Evolutionary conservation across 2,888 invertebrate species (phyloP).

Genomic region (Chrysolina oricalcia): DNA sequence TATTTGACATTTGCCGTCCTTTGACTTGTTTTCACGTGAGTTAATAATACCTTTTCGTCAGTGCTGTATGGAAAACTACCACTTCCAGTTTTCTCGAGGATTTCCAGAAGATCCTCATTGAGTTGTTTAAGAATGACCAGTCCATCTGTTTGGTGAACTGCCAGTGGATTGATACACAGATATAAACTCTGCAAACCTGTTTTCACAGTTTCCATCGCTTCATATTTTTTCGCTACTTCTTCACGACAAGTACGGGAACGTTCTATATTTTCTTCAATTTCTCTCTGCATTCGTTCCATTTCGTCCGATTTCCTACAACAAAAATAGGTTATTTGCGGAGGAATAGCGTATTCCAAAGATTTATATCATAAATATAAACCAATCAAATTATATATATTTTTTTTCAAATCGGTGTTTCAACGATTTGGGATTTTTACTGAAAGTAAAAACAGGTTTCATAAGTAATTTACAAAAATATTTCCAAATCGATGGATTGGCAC

Average conservation of each 20-base stretch:
- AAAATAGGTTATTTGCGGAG: slow-evolving; percentile 5
- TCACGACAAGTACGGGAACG: slow-evolving; percentile 69
- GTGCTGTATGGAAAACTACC: slow-evolving; percentile 26
- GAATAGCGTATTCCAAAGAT: too few relatives aligned
- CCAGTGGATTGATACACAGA: slow-evolving; percentile 59
- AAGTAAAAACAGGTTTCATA: too few relatives aligned
- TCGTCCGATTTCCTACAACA: slow-evolving; percentile 81
- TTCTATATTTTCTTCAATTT: slow-evolving; percentile 74
- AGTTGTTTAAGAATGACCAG: slow-evolving; percentile 43
- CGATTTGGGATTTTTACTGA: too few relatives aligned
- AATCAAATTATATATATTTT: too few relatives aligned
- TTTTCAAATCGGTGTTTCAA: too few relatives aligned
- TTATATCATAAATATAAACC: too few relatives aligned
- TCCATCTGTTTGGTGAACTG: slow-evolving; percentile 52
- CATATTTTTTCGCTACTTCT: slow-evolving; percentile 63
- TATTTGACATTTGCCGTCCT: too few relatives aligned
- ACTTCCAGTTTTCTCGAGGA: slow-evolving; percentile 46
- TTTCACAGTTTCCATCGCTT: slow-evolving; percentile 56
- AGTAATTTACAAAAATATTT: too few relatives aligned
- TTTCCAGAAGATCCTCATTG: slow-evolving; percentile 39
- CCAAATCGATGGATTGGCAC: too few relatives aligned
- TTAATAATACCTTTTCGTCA: slow-evolving; percentile 9
- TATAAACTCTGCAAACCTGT: slow-evolving; percentile 57
- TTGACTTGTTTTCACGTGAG: too few relatives aligned
- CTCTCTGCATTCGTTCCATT: slow-evolving; percentile 77